Conservation (phyloP, 23 tunicate genomes). For the Ciona savignyi region DNA sequence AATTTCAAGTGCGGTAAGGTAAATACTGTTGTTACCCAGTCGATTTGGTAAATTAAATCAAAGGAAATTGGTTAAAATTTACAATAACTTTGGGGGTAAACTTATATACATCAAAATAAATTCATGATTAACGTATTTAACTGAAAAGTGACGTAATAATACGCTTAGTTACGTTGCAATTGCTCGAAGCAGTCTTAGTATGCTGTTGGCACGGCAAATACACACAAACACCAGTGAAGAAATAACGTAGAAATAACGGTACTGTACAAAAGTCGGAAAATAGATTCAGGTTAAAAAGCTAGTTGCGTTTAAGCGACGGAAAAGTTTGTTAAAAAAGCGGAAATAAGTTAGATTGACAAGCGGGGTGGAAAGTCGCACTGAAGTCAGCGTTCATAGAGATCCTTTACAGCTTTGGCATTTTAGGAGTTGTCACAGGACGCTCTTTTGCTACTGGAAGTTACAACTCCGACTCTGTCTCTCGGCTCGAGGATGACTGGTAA, state of each 20-base stretch:
- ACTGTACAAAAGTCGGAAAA: not conserved
- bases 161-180: no score
- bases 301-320: not conserved
- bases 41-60: no score
- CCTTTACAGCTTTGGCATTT: no score
- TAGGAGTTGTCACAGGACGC: not conserved
- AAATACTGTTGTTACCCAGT: no score
- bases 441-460: not conserved
- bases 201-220: not conserved
- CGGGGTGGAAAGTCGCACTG: no score
- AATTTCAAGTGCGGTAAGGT: no score
- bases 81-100: no score
- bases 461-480: constrained; percentile 15
- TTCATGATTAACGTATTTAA: no score
- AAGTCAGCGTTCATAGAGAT: no score
- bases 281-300: not conserved
- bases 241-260: not conserved
- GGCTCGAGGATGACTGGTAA: constrained; percentile 53
- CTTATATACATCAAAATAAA: no score
- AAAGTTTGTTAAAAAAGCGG: not conserved
- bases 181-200: not conserved
- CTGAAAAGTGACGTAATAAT: no score
- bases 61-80: no score
- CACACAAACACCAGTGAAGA: not conserved
- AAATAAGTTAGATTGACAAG: not conserved